Percentiles rank a stretch among this genome's conserved stretches.
These are phyloP conservation scores for Apodemia duryi DNA, from an alignment of 2,888 invertebrate genomes.

Conservation along the genomic window DNA sequence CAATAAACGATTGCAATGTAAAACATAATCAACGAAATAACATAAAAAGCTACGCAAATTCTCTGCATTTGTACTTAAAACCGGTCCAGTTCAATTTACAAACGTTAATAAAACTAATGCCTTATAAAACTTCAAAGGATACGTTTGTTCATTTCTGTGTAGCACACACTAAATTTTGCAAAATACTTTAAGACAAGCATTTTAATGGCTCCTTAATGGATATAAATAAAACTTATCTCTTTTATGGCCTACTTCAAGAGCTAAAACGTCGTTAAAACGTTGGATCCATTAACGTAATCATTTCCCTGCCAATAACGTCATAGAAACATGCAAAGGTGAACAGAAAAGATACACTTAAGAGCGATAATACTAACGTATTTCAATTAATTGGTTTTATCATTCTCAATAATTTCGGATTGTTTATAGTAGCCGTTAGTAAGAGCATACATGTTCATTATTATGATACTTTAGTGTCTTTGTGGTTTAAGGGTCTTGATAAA, in stretches of 20 bases:
- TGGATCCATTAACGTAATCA: conserved; percentile 70
- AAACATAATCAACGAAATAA: background rate
- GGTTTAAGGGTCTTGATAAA: no score
- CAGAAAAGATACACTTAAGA: conserved; percentile 16
- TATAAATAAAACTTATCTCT: conserved; percentile 66
- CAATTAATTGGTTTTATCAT: conserved; percentile 12
- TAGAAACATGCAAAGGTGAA: conserved; percentile 57
- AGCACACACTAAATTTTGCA: conserved; percentile 14
- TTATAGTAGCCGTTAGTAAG: background rate
- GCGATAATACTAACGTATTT: background rate
- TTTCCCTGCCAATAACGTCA: conserved; percentile 66
- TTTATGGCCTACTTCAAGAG: conserved; percentile 69
- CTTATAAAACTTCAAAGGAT: conserved; percentile 11
- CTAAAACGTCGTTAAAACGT: conserved; percentile 66
- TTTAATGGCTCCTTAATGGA: conserved; percentile 45
- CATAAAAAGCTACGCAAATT: background rate
- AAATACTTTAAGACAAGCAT: conserved; percentile 23
- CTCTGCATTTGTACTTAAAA: background rate
- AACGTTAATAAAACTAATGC: conserved; percentile 19
- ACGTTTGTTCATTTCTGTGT: conserved; percentile 11
- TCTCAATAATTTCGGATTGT: background rate
- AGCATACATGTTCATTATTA: background rate
- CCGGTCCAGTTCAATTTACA: conserved; percentile 2
- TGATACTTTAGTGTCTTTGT: background rate
- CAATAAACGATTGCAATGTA: background rate